Percentiles rank a stretch among this genome's conserved stretches.
phyloP scores from a whole-genome alignment of 2,797 vertebrate genomes.

The Enteromius viviparus region DNA sequence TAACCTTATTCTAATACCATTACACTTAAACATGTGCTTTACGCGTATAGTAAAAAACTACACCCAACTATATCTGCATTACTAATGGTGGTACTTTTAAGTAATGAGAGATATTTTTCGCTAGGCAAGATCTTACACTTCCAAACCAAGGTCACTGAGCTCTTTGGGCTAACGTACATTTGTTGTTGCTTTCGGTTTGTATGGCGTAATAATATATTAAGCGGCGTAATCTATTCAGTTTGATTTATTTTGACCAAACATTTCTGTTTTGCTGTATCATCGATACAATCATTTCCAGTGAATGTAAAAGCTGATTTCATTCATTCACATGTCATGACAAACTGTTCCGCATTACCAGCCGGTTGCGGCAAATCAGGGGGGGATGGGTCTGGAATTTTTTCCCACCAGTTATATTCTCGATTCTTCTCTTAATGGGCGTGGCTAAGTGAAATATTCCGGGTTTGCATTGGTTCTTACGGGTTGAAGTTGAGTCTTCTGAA shows the following conservation, averaged over 20 bases:
- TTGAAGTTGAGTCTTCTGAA: not conserved
- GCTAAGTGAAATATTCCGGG: not conserved
- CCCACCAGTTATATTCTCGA: not conserved
- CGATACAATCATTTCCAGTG: not conserved
- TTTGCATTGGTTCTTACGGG: constrained; percentile 64
- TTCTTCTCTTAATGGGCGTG: not conserved
- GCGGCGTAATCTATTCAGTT: too few species aligned
- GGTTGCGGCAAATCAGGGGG: constrained; percentile 35
- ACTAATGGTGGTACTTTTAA: not conserved
- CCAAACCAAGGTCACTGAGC: not conserved
- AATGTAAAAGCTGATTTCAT: not conserved
- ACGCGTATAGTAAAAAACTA: not conserved
- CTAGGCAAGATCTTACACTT: not conserved
- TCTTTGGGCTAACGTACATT: not conserved
- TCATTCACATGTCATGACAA: constrained; percentile 1
- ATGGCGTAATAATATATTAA: not conserved
- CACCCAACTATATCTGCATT: not conserved
- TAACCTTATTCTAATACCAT: not conserved
- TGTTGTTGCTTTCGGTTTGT: not conserved
- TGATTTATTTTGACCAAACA: too few species aligned
- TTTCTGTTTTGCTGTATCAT: not conserved
- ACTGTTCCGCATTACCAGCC: constrained; percentile 36
- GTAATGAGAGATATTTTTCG: not conserved
- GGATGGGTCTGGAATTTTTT: not conserved
- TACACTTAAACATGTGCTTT: not conserved